Conservation (phyloP, 2,797 vertebrate species). For the Rhinoraja longicauda region DNA sequence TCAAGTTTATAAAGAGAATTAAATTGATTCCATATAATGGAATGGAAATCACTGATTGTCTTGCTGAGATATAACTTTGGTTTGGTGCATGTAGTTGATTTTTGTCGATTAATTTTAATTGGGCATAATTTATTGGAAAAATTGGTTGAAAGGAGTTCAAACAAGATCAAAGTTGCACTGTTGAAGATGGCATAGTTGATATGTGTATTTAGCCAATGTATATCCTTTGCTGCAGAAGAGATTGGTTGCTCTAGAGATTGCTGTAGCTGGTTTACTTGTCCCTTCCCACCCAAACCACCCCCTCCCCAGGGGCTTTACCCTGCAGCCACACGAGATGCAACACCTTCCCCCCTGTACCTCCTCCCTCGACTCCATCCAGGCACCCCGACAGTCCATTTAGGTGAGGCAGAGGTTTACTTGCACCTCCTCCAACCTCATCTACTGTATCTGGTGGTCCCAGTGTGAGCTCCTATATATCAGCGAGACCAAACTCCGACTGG, state of each 20-base stretch:
- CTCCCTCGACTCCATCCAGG: no score
- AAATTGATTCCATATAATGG: not conserved
- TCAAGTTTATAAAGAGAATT: not conserved
- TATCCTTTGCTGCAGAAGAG: not conserved
- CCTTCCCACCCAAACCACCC: no score
- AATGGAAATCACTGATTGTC: not conserved
- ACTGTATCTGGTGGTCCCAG: no score
- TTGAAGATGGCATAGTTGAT: not conserved
- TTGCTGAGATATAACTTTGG: not conserved
- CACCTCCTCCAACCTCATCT: no score
- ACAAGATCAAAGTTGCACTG: not conserved
- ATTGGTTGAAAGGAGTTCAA: not conserved
- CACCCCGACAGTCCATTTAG: no score
- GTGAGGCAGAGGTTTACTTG: no score
- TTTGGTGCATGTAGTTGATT: not conserved
- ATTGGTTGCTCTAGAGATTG: not conserved
- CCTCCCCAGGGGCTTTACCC: no score
- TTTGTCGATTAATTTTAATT: not conserved
- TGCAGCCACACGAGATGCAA: no score
- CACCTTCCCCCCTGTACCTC: no score
- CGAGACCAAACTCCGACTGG: no score
- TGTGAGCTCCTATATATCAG: no score
- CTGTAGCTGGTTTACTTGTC: no score
- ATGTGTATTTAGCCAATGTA: not conserved
- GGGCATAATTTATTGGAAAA: not conserved